Evolutionary conservation across 2,113 vertebrate species (phyloP).

Genomic region (Naja naja): DNA sequence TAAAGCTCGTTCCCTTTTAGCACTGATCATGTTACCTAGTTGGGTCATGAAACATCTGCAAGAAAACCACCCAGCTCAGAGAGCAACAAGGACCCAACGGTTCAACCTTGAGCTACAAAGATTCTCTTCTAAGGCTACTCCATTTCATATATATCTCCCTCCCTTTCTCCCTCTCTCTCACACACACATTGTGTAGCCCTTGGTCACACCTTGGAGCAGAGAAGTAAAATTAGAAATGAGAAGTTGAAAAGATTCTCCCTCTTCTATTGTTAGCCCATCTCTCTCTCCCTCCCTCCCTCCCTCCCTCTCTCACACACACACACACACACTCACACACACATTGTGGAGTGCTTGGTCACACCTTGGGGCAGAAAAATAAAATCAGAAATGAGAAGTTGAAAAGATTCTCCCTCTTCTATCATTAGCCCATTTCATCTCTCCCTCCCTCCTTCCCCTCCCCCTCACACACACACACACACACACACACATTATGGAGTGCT

Average conservation of each 20-base stretch:
- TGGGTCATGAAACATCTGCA: no score
- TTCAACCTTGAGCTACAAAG: not conserved
- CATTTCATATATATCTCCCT: no score
- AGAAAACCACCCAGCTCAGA: not conserved
- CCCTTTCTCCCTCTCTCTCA: no score
- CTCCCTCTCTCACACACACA: no score
- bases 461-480: not conserved
- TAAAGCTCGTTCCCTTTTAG: no score
- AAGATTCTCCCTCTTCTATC: not conserved
- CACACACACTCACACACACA: not conserved
- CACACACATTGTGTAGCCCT: no score
- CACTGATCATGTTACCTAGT: no score
- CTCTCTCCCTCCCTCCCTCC: no score
- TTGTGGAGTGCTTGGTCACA: not conserved
- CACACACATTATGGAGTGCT: not conserved
- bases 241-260: not conserved
- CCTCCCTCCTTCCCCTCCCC: no score
- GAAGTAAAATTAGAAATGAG: not conserved
- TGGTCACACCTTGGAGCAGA: not conserved
- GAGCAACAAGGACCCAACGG: not conserved
- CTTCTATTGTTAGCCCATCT: no score
- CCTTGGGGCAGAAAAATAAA: not conserved
- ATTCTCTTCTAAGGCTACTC: not conserved
- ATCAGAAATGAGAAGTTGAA: not conserved
- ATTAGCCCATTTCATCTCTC: no score